phyloP scores from a whole-genome alignment of 2,797 vertebrate genomes.

The Cetoscarus ocellatus region DNA sequence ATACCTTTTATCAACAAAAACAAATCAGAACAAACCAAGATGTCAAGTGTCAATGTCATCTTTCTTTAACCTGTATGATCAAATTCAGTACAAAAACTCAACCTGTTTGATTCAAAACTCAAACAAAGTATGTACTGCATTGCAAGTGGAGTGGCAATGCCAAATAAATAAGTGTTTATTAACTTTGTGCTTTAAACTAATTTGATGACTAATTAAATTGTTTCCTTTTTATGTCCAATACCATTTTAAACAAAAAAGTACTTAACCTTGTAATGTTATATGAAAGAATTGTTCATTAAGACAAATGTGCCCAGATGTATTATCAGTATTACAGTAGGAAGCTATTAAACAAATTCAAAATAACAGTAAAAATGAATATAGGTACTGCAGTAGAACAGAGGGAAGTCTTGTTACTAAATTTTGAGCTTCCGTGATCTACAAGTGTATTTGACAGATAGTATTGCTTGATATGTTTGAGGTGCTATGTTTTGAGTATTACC shows the following conservation, averaged over 20 bases:
- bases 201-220: conserved; percentile 5
- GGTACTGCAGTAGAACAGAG: neutral
- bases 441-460: too few relatives aligned
- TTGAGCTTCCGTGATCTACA: neutral
- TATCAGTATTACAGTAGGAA: neutral
- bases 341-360: conserved; percentile 6
- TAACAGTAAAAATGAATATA: neutral
- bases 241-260: neutral
- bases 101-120: neutral
- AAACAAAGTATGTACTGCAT: neutral
- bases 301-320: neutral
- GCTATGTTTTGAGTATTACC: conserved; percentile 79
- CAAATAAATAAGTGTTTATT: conserved; percentile 4
- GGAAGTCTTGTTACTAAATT: neutral
- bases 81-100: neutral
- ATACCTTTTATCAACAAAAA: conserved; percentile 86
- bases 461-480: too few relatives aligned
- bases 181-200: neutral
- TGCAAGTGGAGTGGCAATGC: too few relatives aligned
- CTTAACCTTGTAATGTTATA: conserved; percentile 1
- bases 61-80: neutral
- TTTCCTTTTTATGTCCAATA: conserved; percentile 10
- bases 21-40: conserved; percentile 11
- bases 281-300: conserved; percentile 8
- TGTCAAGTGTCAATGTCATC: neutral